phyloP scores from a whole-genome alignment of 2,113 vertebrate species.

The Apteryx mantelli region DNA sequence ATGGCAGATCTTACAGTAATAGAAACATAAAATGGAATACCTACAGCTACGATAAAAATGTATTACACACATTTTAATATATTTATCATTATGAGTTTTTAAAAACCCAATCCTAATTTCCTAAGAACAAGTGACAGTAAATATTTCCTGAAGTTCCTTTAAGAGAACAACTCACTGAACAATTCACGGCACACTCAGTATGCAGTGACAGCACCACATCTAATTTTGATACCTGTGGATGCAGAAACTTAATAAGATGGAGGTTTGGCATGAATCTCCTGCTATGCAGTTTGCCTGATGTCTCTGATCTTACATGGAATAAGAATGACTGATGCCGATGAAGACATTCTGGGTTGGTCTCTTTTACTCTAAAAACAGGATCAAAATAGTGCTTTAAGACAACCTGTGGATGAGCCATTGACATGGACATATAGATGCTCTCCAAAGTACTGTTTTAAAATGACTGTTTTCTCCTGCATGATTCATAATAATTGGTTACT shows the following conservation, averaged over 20 bases:
- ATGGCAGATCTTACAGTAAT: neutral
- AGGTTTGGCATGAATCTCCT: neutral
- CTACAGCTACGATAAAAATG: neutral
- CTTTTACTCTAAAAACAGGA: neutral
- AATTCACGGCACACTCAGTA: accelerated
- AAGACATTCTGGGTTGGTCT: neutral
- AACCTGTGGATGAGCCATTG: neutral
- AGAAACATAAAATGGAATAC: neutral
- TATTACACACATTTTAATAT: neutral
- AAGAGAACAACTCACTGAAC: neutral
- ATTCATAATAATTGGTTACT: neutral
- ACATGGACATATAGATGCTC: neutral
- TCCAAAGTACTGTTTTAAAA: neutral
- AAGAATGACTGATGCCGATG: neutral
- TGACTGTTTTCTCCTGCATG: neutral
- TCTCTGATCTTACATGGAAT: neutral
- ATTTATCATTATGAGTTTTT: neutral
- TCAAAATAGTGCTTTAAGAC: neutral
- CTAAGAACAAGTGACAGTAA: neutral
- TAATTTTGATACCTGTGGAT: neutral
- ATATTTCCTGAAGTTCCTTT: neutral
- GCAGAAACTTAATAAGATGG: neutral
- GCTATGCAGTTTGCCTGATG: neutral
- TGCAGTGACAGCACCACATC: accelerated
- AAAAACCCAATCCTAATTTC: neutral